phyloP scores from a whole-genome alignment of 2,888 invertebrate genomes.

The Tinea semifulvella region DNA sequence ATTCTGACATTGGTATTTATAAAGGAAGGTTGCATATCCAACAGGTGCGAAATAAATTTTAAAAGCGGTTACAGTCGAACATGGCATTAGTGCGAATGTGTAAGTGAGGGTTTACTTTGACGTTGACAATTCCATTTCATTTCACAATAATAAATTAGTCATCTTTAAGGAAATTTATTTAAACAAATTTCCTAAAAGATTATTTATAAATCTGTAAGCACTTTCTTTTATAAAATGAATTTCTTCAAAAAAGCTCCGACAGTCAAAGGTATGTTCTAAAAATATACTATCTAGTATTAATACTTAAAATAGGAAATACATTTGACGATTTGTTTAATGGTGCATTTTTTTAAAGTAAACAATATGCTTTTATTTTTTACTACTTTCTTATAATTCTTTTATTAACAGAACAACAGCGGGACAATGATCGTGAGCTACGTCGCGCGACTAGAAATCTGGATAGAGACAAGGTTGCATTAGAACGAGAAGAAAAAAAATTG shows the following conservation, averaged over 20 bases:
- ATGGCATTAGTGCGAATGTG: too few species aligned
- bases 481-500: constrained; percentile 90
- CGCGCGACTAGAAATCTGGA: constrained; percentile 87
- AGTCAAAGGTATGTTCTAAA: constrained; percentile 63
- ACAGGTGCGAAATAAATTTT: too few species aligned
- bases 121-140: too few species aligned
- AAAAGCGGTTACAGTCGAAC: too few species aligned
- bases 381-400: neutral
- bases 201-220: too few species aligned
- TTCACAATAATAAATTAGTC: too few species aligned
- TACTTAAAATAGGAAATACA: neutral
- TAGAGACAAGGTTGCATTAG: constrained; percentile 81
- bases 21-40: too few species aligned
- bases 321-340: neutral
- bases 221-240: constrained; percentile 54
- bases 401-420: constrained; percentile 78
- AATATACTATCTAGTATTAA: neutral
- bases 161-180: too few species aligned
- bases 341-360: neutral
- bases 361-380: neutral
- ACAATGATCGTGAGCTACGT: constrained; percentile 81
- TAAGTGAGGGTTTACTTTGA: too few species aligned
- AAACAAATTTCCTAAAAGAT: too few species aligned
- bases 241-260: constrained; percentile 71
- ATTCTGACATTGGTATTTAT: too few species aligned